A percentile compares a stretch with the other conserved stretches of the same genome.
These are phyloP conservation scores for Luperina nickerlii DNA, from an alignment of 2,888 invertebrate species.

Conservation along the genomic window DNA sequence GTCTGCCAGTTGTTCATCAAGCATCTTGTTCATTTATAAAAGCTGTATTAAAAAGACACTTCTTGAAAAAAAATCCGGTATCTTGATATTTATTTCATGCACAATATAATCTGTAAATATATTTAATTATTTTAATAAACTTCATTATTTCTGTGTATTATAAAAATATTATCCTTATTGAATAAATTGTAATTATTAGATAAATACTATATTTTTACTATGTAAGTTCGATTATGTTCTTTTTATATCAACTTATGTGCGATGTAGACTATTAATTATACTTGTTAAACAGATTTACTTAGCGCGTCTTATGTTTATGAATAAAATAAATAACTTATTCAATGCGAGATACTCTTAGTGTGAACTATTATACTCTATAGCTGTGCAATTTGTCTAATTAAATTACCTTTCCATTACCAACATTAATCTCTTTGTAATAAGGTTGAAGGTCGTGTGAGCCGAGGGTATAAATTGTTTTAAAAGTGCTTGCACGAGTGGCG, in stretches of 20 bases:
- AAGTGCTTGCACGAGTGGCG: background rate
- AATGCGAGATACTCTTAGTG: constrained; percentile 41
- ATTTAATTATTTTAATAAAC: constrained; percentile 4
- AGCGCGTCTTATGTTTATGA: background rate
- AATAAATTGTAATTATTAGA: constrained; percentile 8
- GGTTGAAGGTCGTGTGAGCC: constrained; percentile 40
- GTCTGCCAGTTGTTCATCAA: background rate
- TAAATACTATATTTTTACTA: constrained; percentile 5
- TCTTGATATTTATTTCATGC: constrained; percentile 48
- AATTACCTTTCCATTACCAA: constrained; percentile 32
- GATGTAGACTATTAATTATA: constrained; percentile 7
- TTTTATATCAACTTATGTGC: constrained; percentile 4
- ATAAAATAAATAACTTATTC: constrained; percentile 54
- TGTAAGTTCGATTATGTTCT: background rate
- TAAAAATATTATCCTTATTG: constrained; percentile 35
- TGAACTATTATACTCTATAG: constrained; percentile 33
- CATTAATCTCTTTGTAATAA: constrained; percentile 36
- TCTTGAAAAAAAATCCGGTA: constrained; percentile 39
- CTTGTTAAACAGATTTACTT: constrained; percentile 24
- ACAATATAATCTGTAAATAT: constrained; percentile 57
- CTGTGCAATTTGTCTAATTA: constrained; percentile 49
- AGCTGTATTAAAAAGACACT: background rate
- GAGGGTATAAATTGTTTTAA: background rate
- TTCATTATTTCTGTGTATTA: background rate
- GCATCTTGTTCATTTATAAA: constrained; percentile 7